Conservation (phyloP, 2,888 invertebrate genomes). For the Macrosoma leucophasiata region DNA sequence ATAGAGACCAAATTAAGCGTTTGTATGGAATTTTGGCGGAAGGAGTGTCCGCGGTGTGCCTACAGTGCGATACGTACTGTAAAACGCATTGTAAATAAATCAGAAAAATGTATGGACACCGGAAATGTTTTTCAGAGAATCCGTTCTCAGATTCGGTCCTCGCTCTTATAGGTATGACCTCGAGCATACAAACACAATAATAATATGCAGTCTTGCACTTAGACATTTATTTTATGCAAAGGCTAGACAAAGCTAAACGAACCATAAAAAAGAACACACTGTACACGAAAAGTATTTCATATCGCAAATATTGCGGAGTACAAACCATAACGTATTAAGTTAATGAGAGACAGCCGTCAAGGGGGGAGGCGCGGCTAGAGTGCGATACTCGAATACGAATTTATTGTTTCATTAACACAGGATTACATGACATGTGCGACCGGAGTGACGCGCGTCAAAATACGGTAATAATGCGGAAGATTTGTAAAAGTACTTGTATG, state of each 20-base stretch:
- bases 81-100: no score
- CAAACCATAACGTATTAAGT: conserved; percentile 65
- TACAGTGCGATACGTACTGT: no score
- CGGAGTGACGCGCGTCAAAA: conserved; percentile 18
- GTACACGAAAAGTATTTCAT: conserved; percentile 49
- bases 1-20: no score
- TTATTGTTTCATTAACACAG: conserved; percentile 64
- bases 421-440: conserved; percentile 39
- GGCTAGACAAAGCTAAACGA: neutral
- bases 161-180: no score
- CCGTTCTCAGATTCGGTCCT: no score
- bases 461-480: neutral
- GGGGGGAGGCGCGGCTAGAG: conserved; percentile 40
- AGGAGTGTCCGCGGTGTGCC: no score
- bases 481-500: no score
- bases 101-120: neutral
- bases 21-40: no score
- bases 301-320: conserved; percentile 55
- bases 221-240: no score
- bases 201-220: no score
- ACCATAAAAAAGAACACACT: conserved; percentile 27
- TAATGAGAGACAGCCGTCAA: conserved; percentile 59
- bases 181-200: no score
- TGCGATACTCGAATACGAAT: conserved; percentile 47
- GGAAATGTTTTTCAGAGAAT: no score